Conservation (phyloP, 1,140 invertebrate species). For the Ectropis grisescens region DNA sequence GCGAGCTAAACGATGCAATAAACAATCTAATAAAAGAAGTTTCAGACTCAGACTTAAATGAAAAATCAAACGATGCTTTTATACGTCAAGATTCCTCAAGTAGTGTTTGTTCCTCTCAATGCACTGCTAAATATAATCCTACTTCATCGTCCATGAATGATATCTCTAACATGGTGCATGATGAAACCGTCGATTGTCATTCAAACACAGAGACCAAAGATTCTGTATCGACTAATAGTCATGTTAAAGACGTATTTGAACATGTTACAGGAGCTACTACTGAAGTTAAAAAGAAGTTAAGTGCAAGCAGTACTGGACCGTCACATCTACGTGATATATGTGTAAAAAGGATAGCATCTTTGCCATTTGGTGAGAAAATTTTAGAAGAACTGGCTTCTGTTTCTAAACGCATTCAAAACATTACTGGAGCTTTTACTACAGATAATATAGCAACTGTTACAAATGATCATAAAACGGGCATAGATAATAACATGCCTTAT, state of each 20-base stretch:
- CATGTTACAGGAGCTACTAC: conserved; percentile 22
- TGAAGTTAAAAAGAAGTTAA: conserved; percentile 12
- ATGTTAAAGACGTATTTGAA: conserved; percentile 56
- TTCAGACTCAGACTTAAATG: conserved; percentile 38
- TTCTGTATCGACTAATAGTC: conserved; percentile 18
- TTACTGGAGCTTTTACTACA: conserved; percentile 21
- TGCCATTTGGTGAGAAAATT: conserved; percentile 76
- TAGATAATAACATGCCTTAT: conserved; percentile 20
- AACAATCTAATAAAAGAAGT: conserved; percentile 63
- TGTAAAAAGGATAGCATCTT: conserved; percentile 72
- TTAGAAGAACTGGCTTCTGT: conserved; percentile 76
- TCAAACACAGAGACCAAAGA: conserved; percentile 8
- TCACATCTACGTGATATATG: conserved; percentile 68
- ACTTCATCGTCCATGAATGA: conserved; percentile 62
- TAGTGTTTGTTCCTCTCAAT: conserved; percentile 64
- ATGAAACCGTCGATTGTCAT: conserved; percentile 34
- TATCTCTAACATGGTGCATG: conserved; percentile 51
- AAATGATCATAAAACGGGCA: too few relatives aligned
- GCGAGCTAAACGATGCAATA: conserved; percentile 60
- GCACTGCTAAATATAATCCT: conserved; percentile 68
- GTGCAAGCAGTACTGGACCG: conserved; percentile 18
- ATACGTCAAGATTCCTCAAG: conserved; percentile 65
- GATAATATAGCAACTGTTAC: too few relatives aligned
- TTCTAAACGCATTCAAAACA: conserved; percentile 71
- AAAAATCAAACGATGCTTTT: conserved; percentile 33